A percentile compares a stretch with the other conserved stretches of the same genome.
Evolutionary conservation across 1,140 invertebrate species (phyloP).

Genomic region (Diplogasteroides magnus): DNA sequence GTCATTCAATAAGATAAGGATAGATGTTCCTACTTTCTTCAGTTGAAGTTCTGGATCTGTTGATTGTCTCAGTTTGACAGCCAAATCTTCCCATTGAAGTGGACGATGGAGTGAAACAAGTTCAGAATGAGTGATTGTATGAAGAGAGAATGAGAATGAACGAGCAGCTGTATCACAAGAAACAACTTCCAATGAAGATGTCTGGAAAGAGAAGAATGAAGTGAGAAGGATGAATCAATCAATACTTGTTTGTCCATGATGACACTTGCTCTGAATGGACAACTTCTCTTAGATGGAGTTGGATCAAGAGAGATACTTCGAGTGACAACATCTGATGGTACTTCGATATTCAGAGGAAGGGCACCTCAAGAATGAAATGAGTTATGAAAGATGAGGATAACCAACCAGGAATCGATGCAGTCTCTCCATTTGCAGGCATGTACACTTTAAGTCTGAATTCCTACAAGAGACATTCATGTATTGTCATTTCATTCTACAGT

Average conservation of each 20-base stretch:
- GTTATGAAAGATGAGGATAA: neutral
- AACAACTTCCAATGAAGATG: conserved; percentile 31
- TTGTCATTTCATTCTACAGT: neutral
- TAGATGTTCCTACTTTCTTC: conserved; percentile 32
- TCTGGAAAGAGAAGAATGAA: conserved; percentile 15
- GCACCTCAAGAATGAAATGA: neutral
- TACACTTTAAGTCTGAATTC: conserved; percentile 45
- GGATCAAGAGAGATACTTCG: conserved; percentile 29
- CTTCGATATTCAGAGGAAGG: conserved; percentile 28
- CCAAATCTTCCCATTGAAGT: conserved; percentile 37
- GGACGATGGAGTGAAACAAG: conserved; percentile 11
- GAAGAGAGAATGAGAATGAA: conserved; percentile 28
- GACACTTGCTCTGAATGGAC: conserved; percentile 39
- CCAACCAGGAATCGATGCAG: conserved; percentile 28
- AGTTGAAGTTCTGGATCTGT: conserved; percentile 41
- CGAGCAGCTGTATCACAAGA: conserved; percentile 30
- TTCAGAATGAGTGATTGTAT: conserved; percentile 40
- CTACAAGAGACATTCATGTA: conserved; percentile 20
- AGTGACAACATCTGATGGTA: conserved; percentile 34
- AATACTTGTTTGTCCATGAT: conserved; percentile 38
- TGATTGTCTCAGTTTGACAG: conserved; percentile 13
- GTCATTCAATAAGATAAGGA: conserved; percentile 1
- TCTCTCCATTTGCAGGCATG: conserved; percentile 53
- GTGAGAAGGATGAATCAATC: neutral
- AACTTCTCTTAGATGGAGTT: conserved; percentile 36